Percentiles rank a stretch among this genome's conserved stretches.
phyloP scores from a whole-genome alignment of 2,113 vertebrate species.

The Daphoenositta chrysoptera region DNA sequence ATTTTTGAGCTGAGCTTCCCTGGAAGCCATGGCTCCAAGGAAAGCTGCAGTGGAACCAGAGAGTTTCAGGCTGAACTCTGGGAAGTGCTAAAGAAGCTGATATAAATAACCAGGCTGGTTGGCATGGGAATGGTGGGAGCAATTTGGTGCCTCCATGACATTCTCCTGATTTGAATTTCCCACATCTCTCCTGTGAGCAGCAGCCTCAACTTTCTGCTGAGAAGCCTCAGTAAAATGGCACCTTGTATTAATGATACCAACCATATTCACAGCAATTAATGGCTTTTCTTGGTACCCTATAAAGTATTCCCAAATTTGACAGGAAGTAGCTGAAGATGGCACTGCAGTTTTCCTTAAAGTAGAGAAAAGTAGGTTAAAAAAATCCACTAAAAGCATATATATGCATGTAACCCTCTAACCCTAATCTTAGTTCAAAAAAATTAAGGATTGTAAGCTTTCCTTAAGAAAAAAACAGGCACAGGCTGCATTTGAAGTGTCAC shows the following conservation, averaged over 20 bases:
- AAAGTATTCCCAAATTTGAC: not conserved
- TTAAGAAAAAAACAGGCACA: constrained; percentile 3
- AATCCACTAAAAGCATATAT: constrained; percentile 45
- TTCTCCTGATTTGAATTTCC: not conserved
- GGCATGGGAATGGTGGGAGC: not conserved
- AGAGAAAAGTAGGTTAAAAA: constrained; percentile 15
- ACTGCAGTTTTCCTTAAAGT: constrained; percentile 48
- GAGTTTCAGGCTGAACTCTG: not conserved
- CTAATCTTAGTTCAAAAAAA: constrained; percentile 35
- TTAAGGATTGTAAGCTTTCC: not conserved
- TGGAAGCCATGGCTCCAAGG: not conserved
- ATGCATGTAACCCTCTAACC: constrained; percentile 35
- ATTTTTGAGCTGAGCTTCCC: not conserved
- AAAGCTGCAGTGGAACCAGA: not conserved
- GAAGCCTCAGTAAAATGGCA: not conserved
- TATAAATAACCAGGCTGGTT: not conserved
- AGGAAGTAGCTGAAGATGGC: not conserved
- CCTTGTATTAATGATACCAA: not conserved
- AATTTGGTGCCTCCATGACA: not conserved
- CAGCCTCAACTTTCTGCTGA: not conserved
- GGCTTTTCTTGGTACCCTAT: not conserved
- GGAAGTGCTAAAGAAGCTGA: not conserved
- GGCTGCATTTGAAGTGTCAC: constrained; percentile 2
- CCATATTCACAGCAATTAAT: constrained; percentile 17
- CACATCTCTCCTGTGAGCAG: not conserved